A percentile compares a stretch with the other conserved stretches of the same genome.
These are phyloP conservation scores for Heliocidaris erythrogramma DNA, from an alignment of 35 echinoderm and acorn worm genomes.

Conservation along the genomic window DNA sequence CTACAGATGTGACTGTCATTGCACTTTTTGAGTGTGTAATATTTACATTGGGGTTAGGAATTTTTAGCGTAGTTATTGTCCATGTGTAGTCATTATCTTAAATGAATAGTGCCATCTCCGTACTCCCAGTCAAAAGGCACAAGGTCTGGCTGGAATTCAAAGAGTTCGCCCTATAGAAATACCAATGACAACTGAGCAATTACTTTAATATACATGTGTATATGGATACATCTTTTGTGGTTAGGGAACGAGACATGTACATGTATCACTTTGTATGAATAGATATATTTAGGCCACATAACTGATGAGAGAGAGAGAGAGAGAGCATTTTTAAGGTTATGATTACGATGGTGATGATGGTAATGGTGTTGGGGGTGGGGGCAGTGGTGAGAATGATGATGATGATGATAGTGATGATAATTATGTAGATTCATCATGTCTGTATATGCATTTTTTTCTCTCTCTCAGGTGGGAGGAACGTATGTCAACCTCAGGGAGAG, in stretches of 20 bases:
- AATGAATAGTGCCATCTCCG: background rate
- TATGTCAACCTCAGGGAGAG: slow-evolving; percentile 91
- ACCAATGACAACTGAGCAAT: background rate
- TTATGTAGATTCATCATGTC: background rate
- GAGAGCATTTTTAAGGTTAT: too few species aligned
- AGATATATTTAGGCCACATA: too few species aligned
- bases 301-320: too few species aligned
- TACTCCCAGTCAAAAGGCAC: background rate
- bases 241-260: too few species aligned
- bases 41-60: background rate
- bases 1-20: background rate
- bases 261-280: too few species aligned
- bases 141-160: background rate
- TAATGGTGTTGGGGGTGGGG: too few species aligned
- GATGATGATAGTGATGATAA: too few species aligned
- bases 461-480: slow-evolving; percentile 92
- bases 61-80: background rate
- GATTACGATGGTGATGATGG: too few species aligned
- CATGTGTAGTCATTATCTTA: background rate
- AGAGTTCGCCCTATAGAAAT: background rate
- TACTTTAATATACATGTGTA: background rate
- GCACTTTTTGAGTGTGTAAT: background rate
- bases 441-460: background rate
- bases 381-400: too few species aligned
- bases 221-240: background rate